A percentile compares a stretch with the other conserved stretches of the same genome.
Evolutionary conservation across 2,888 invertebrate species (phyloP).

Genomic region (Meteorus colon): DNA sequence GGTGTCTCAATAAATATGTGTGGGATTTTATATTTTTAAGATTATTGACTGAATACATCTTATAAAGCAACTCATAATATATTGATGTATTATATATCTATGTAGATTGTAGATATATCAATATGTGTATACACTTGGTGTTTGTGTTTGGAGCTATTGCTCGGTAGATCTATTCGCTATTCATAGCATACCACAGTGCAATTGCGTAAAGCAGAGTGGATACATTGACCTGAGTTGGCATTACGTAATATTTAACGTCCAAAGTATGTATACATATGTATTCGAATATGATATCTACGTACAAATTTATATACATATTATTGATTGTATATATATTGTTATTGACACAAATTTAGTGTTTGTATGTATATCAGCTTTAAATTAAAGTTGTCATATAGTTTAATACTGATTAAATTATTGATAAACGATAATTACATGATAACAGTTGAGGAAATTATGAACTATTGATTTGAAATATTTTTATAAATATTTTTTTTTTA

Average conservation of each 20-base stretch:
- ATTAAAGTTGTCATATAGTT: not conserved
- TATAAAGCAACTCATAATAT: conserved; percentile 7
- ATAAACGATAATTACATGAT: not conserved
- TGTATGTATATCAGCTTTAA: not conserved
- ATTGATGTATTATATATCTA: not conserved
- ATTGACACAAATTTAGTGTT: not conserved
- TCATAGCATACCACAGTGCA: conserved; percentile 70
- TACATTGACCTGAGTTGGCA: conserved; percentile 68
- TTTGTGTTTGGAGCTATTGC: conserved; percentile 49
- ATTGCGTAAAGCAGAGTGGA: conserved; percentile 70
- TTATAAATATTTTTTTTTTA: too few species aligned
- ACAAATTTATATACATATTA: conserved; percentile 2
- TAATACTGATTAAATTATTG: not conserved
- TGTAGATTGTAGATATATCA: not conserved
- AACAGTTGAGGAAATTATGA: not conserved
- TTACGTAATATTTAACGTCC: conserved; percentile 49
- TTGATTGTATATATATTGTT: not conserved
- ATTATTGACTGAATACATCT: not conserved
- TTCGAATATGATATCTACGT: conserved; percentile 27
- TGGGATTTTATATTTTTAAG: conserved; percentile 1
- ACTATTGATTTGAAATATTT: too few species aligned
- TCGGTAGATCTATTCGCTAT: conserved; percentile 61
- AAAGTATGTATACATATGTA: conserved; percentile 36
- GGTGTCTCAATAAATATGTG: not conserved
- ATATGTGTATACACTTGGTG: conserved; percentile 32